A percentile compares a stretch with the other conserved stretches of the same genome.
Conservation (phyloP, 2,113 vertebrate species). For the Desmodus rotundus region DNA sequence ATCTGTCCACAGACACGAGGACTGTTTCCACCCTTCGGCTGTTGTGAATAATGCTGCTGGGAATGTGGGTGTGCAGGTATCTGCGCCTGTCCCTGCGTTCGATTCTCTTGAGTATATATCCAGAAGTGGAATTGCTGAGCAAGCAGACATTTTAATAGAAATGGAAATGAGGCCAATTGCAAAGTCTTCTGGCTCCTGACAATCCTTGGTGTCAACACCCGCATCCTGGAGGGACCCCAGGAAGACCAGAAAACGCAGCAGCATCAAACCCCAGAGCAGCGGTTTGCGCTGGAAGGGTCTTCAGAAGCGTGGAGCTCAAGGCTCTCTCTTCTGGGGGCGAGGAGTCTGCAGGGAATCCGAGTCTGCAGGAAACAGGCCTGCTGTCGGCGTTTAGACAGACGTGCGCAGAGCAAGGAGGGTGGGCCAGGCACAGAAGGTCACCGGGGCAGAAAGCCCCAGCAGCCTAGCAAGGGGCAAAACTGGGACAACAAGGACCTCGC, state of each 20-base stretch:
- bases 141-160: neutral
- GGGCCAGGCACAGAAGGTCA: no score
- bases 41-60: neutral
- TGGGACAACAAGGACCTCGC: no score
- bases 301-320: neutral
- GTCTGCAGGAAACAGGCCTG: neutral
- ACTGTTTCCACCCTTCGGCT: neutral
- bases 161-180: constrained; percentile 20
- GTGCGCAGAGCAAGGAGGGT: no score
- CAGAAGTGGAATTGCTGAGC: neutral
- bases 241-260: neutral
- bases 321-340: neutral
- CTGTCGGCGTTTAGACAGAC: no score
- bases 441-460: no score
- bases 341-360: neutral
- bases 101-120: neutral
- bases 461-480: no score
- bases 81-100: neutral
- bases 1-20: fast-evolving
- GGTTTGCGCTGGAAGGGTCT: neutral
- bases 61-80: neutral
- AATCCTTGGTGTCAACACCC: neutral
- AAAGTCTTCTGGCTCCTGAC: neutral
- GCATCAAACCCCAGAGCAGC: no score
- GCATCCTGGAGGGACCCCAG: neutral